Evolutionary conservation across 2,797 vertebrate species (phyloP).

Genomic region (Mus spretus): DNA sequence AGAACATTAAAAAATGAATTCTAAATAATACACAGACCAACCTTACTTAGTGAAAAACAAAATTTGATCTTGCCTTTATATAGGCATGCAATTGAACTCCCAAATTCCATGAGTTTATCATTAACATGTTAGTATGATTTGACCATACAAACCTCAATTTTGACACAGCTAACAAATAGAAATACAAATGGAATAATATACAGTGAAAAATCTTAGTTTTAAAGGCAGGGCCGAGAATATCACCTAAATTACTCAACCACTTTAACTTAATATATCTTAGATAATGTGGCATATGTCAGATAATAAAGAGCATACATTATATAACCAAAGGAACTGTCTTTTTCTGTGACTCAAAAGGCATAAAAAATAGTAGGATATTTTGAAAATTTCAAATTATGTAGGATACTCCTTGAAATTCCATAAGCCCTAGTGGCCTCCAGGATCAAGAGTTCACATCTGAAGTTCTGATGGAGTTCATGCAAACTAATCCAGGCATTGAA

Average conservation of each 20-base stretch:
- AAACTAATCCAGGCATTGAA: conserved; percentile 41
- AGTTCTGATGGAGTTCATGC: background rate
- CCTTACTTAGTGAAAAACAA: background rate
- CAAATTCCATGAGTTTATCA: background rate
- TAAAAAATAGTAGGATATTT: background rate
- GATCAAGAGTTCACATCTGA: conserved; percentile 1
- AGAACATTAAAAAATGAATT: background rate
- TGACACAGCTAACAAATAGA: background rate
- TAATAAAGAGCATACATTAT: background rate
- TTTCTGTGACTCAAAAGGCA: background rate
- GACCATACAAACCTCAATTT: background rate
- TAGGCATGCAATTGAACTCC: background rate
- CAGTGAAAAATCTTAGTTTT: background rate
- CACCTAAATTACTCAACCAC: background rate
- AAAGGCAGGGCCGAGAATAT: background rate
- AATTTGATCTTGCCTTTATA: background rate
- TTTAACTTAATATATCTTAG: conserved; percentile 31
- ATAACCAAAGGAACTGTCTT: background rate
- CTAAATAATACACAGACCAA: background rate
- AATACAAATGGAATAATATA: background rate
- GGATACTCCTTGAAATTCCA: conserved; percentile 36
- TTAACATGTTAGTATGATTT: background rate
- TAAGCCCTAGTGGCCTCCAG: background rate
- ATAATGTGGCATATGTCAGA: background rate
- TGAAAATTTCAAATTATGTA: background rate